These are phyloP conservation scores for Hapalemur alaotrensis DNA, from an alignment of 2,797 vertebrate genomes.

Conservation along the genomic window DNA sequence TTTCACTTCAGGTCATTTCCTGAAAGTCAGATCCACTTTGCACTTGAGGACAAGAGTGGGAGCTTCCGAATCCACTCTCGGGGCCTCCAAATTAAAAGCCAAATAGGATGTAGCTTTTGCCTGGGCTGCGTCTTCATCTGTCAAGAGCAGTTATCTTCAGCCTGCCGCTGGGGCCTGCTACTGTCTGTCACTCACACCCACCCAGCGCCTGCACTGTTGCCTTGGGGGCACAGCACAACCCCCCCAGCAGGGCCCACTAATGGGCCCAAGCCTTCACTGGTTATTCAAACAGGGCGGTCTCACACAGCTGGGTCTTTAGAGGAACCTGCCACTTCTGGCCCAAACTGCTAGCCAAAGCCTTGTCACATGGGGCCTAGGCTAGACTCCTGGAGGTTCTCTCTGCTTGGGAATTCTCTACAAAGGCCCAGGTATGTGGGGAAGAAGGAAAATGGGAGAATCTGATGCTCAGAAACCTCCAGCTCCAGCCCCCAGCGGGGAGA, in stretches of 20 bases:
- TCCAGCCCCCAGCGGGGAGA: neutral
- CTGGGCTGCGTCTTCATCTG: conserved; percentile 84
- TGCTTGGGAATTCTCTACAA: neutral
- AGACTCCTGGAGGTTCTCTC: neutral
- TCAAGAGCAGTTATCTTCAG: conserved; percentile 84
- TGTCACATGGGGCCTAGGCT: neutral
- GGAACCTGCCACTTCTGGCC: neutral
- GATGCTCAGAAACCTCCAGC: neutral
- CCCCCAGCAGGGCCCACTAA: neutral
- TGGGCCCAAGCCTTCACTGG: neutral
- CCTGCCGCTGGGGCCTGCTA: neutral
- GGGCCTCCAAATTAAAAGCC: conserved; percentile 88
- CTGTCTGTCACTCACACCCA: conserved; percentile 41
- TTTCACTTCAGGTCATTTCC: conserved; percentile 85
- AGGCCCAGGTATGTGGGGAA: neutral
- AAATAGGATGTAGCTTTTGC: conserved; percentile 88
- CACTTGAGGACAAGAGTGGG: conserved; percentile 66
- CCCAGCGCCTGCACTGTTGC: neutral
- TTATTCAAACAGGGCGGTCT: neutral
- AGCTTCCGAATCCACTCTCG: conserved; percentile 82
- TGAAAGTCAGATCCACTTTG: conserved; percentile 86
- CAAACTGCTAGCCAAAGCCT: neutral
- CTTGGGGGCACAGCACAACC: neutral
- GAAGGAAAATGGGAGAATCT: neutral
- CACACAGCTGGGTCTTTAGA: neutral